phyloP scores from a whole-genome alignment of 2,888 invertebrate species.

The Oscheius onirici region DNA sequence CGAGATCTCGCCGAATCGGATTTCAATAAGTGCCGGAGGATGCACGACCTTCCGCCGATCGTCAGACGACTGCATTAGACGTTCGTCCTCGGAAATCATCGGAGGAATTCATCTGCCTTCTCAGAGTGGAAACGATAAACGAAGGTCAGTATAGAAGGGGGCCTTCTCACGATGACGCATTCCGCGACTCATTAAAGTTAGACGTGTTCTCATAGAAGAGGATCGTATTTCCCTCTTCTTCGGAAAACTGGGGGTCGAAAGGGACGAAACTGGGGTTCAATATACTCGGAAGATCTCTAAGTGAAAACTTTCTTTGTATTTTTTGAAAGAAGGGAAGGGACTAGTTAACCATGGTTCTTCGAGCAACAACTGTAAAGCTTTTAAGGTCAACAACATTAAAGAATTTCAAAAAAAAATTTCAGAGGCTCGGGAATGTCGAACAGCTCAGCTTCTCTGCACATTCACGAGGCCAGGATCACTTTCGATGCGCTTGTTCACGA shows the following conservation, averaged over 20 bases:
- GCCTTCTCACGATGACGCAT: neutral
- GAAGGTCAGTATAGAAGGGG: constrained; percentile 34
- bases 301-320: neutral
- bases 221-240: neutral
- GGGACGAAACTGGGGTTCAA: neutral
- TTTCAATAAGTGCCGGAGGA: constrained; percentile 69
- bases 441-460: constrained; percentile 67
- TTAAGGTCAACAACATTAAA: too few relatives aligned
- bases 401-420: too few relatives aligned
- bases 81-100: constrained; percentile 68
- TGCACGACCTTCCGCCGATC: constrained; percentile 68
- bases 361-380: too few relatives aligned
- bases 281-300: neutral
- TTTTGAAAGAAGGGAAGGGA: neutral
- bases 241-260: neutral
- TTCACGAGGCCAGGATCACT: constrained; percentile 64
- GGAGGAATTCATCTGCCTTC: constrained; percentile 59
- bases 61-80: constrained; percentile 66
- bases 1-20: constrained; percentile 62
- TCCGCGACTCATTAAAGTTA: constrained; percentile 9
- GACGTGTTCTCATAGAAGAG: neutral
- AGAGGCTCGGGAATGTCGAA: constrained; percentile 70
- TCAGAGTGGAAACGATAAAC: constrained; percentile 46
- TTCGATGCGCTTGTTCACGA: constrained; percentile 59
- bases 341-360: neutral